Percentiles rank a stretch among this genome's conserved stretches.
These are phyloP conservation scores for Macrophya annulata DNA, from an alignment of 2,888 invertebrate genomes.

Conservation along the genomic window DNA sequence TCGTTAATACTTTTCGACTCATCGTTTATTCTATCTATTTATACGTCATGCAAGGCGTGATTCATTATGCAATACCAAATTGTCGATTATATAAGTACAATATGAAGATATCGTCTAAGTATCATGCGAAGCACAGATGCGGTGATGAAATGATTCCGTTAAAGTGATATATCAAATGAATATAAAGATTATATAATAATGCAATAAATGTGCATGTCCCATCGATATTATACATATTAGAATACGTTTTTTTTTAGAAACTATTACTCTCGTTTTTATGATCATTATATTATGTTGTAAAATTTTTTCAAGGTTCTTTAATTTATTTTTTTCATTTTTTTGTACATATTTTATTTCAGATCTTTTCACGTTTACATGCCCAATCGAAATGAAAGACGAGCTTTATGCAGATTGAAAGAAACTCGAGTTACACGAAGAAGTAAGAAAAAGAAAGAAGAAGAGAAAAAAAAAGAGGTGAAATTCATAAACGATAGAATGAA, in stretches of 20 bases:
- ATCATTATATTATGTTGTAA: background rate
- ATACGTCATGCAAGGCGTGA: slow-evolving; percentile 12
- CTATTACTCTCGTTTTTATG: background rate
- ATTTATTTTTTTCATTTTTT: background rate
- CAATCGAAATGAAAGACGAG: slow-evolving; percentile 14
- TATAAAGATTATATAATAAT: background rate
- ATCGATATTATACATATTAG: background rate
- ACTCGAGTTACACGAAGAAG: slow-evolving; percentile 32
- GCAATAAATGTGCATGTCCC: slow-evolving; percentile 2
- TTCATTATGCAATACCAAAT: slow-evolving; percentile 2
- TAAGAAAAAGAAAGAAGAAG: background rate
- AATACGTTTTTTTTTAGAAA: background rate
- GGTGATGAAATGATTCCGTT: slow-evolving; percentile 45
- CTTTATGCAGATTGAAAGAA: slow-evolving; percentile 30
- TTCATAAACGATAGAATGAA: slow-evolving; percentile 5
- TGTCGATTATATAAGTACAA: background rate
- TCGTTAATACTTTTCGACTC: background rate
- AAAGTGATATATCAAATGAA: background rate
- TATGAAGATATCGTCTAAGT: slow-evolving; percentile 19
- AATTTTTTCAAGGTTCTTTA: background rate
- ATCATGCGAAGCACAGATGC: slow-evolving; percentile 57
- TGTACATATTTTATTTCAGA: background rate
- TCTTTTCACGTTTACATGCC: slow-evolving; percentile 16
- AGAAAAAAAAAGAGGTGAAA: background rate
- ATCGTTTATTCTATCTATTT: background rate